A percentile compares a stretch with the other conserved stretches of the same genome.
These are phyloP conservation scores for Protophormia terraenovae DNA, from an alignment of 2,888 invertebrate species.

Conservation along the genomic window DNA sequence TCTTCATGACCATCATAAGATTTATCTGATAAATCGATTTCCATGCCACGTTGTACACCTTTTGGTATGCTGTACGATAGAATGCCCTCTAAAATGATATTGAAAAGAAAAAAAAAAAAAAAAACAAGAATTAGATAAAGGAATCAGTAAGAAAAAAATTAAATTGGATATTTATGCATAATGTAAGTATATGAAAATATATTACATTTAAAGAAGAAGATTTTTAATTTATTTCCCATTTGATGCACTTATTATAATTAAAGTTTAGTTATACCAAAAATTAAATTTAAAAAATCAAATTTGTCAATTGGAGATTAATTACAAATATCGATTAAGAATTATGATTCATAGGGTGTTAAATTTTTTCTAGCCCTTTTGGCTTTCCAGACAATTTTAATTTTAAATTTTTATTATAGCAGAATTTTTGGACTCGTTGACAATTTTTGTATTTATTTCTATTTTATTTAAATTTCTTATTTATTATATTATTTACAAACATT, in stretches of 20 bases:
- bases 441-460: too few relatives aligned
- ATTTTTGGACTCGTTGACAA: too few relatives aligned
- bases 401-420: too few relatives aligned
- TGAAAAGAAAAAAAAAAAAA: not conserved
- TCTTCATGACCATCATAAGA: constrained; percentile 89
- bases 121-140: constrained; percentile 6
- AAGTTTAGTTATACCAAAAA: too few relatives aligned
- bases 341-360: too few relatives aligned
- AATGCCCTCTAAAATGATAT: constrained; percentile 86
- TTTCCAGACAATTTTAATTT: too few relatives aligned
- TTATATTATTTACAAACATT: not conserved
- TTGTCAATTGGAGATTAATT: too few relatives aligned
- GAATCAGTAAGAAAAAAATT: not conserved
- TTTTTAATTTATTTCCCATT: not conserved
- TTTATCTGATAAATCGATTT: constrained; percentile 89
- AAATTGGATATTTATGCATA: not conserved
- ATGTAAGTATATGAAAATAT: not conserved
- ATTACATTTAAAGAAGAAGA: too few relatives aligned
- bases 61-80: constrained; percentile 90
- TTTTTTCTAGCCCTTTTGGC: too few relatives aligned
- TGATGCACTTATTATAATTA: too few relatives aligned
- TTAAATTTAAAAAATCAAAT: too few relatives aligned
- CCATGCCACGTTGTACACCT: constrained; percentile 86
- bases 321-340: too few relatives aligned
- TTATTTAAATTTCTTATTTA: not conserved